phyloP scores from a whole-genome alignment of 1,140 invertebrate genomes.

The Pararge aegeria region DNA sequence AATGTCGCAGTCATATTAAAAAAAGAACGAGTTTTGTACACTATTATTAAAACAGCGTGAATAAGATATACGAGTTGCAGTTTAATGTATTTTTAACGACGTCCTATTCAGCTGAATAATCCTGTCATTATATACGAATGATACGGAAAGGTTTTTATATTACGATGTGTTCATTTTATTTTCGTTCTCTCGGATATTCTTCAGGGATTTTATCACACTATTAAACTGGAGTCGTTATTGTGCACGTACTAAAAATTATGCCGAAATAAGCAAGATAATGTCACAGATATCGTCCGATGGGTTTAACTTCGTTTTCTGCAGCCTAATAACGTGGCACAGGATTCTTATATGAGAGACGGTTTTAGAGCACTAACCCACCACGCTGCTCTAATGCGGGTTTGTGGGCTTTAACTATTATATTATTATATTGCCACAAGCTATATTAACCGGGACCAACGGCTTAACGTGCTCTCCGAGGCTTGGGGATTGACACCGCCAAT shows the following conservation, averaged over 20 bases:
- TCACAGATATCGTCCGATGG: background rate
- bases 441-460: too few species aligned
- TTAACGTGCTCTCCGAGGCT: too few species aligned
- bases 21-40: slow-evolving; percentile 9
- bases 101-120: slow-evolving; percentile 38
- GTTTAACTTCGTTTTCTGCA: too few species aligned
- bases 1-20: background rate
- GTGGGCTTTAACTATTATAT: too few species aligned
- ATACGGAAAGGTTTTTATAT: slow-evolving; percentile 37
- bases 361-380: too few species aligned
- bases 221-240: slow-evolving; percentile 8
- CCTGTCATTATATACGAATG: slow-evolving; percentile 36
- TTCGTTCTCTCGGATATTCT: slow-evolving; percentile 18
- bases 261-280: background rate
- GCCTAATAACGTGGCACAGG: too few species aligned
- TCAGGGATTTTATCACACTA: slow-evolving; percentile 11
- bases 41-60: slow-evolving; percentile 34
- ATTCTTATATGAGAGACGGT: too few species aligned
- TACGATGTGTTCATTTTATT: slow-evolving; percentile 31
- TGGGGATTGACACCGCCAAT: too few species aligned
- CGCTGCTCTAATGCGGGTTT: too few species aligned
- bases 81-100: slow-evolving; percentile 46
- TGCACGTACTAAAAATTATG: background rate
- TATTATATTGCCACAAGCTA: too few species aligned
- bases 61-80: slow-evolving; percentile 36